A percentile compares a stretch with the other conserved stretches of the same genome.
phyloP scores from a whole-genome alignment of 2,797 vertebrate genomes.

The Clarias fuscus region DNA sequence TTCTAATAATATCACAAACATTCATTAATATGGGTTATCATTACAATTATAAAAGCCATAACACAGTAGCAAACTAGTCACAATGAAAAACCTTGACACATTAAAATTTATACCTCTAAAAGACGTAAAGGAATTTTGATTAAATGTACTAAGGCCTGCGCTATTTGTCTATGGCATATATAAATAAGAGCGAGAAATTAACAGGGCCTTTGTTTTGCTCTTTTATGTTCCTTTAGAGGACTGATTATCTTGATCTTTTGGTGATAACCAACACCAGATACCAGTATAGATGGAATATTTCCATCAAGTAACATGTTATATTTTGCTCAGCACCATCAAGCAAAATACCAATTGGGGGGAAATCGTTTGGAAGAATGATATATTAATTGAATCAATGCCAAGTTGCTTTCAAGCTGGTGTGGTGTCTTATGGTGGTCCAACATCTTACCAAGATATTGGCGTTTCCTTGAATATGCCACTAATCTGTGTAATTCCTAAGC shows the following conservation, averaged over 20 bases:
- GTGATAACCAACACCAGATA: not conserved
- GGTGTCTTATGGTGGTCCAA: not conserved
- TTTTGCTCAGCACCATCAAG: not conserved
- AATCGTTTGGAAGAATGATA: not conserved
- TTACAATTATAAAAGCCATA: not conserved
- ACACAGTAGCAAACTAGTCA: not conserved
- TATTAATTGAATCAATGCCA: not conserved
- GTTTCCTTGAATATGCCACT: not conserved
- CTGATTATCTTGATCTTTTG: not conserved
- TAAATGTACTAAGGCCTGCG: too few relatives aligned
- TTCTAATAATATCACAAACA: constrained; percentile 2
- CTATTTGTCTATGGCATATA: not conserved
- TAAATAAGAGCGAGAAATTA: not conserved
- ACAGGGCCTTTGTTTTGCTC: not conserved
- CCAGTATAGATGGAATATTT: not conserved
- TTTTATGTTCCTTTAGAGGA: not conserved
- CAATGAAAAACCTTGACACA: not conserved
- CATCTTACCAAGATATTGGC: not conserved
- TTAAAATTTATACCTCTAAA: not conserved
- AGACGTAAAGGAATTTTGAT: not conserved
- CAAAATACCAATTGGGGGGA: not conserved
- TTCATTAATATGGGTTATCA: not conserved
- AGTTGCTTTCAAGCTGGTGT: not conserved
- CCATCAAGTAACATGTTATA: not conserved
- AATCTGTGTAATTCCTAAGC: not conserved